phyloP scores from a whole-genome alignment of 2,888 invertebrate species.

The Sesamia inferens region DNA sequence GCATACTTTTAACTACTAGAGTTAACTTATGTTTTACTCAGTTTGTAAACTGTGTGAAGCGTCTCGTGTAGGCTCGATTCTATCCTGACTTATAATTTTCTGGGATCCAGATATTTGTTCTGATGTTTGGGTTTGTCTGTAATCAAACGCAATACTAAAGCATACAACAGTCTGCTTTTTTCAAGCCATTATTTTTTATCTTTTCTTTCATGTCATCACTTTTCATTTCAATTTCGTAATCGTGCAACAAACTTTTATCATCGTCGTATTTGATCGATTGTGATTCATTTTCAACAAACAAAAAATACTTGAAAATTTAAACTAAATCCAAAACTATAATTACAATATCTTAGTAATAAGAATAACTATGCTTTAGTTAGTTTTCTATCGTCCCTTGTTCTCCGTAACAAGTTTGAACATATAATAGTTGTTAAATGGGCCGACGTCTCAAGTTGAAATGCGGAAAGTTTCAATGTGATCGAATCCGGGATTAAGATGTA shows the following conservation, averaged over 20 bases:
- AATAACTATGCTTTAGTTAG: slow-evolving; percentile 23
- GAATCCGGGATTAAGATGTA: slow-evolving; percentile 27
- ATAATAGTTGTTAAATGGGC: slow-evolving; percentile 35
- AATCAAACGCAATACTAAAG: no score
- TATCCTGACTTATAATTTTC: slow-evolving; percentile 27
- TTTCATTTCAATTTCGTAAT: slow-evolving; percentile 39
- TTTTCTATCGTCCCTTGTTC: slow-evolving; percentile 23
- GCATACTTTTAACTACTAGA: slow-evolving; percentile 1
- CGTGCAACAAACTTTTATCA: slow-evolving; percentile 1
- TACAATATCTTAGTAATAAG: background rate
- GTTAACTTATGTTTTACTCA: background rate
- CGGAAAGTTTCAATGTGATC: slow-evolving; percentile 49
- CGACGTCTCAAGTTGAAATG: slow-evolving; percentile 44
- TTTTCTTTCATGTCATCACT: background rate
- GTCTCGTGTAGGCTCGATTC: slow-evolving; percentile 20
- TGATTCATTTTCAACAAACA: slow-evolving; percentile 11
- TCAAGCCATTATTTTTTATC: slow-evolving; percentile 1
- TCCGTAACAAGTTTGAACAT: slow-evolving; percentile 36
- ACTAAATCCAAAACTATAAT: background rate
- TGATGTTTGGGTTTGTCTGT: slow-evolving; percentile 9
- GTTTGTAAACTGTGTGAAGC: background rate
- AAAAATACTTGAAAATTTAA: background rate
- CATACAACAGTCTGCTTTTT: background rate
- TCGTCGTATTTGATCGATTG: slow-evolving; percentile 27
- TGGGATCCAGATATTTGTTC: slow-evolving; percentile 27